Evolutionary conservation across 2,113 vertebrate genomes (phyloP), one percentile per base, ranked within the genome.

Genomic region (Pristiophorus japonicus): DNA sequence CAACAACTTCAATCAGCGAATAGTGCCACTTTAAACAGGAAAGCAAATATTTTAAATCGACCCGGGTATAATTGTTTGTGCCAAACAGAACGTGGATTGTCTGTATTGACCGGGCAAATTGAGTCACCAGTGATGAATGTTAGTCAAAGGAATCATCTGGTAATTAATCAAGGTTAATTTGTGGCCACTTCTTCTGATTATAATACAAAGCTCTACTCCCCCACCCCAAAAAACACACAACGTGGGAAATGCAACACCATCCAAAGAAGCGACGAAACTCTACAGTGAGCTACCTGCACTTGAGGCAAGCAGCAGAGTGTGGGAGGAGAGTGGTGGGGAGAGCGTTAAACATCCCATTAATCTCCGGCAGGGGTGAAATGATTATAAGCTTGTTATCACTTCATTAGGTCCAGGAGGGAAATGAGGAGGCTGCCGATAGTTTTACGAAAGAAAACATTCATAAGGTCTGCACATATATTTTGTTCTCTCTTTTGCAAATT

Each of bases 351-450:
- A 93, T 66, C n/a, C 91, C n/a, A 93, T 93, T 66, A 93, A 93
- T 93, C 91, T 93, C 63, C 20, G 16, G 18, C 38, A 42, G 91
- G 62, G 91, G n/a, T 93, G 62, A 66, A 93, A 63, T 65, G 91
- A 93, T 63, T 66, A 42, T 93, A 93, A 66, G n/a, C 62, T 45
- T 66, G 59, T 59, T 63, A 93, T 93, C 91, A 93, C 62, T 63
- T 93, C 91, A 93, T 93, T 93, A 66, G 14, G n/a, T 38, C 90
- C 14, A 45, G 62, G 62, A 42, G 91, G 91, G 62, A 93, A 66
- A 42, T 66, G 91, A 65, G 12, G 62, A 24, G 62, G 42, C 18
- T 65, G 34, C n/a, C 11, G 1, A 4, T 18, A 27, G 24, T 51
- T 88, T 88, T 88, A 55, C 51, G 85, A 88, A 47, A 22, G 24